These are phyloP conservation scores for Anableps anableps DNA, from an alignment of 2,797 vertebrate species.

Conservation along the genomic window DNA sequence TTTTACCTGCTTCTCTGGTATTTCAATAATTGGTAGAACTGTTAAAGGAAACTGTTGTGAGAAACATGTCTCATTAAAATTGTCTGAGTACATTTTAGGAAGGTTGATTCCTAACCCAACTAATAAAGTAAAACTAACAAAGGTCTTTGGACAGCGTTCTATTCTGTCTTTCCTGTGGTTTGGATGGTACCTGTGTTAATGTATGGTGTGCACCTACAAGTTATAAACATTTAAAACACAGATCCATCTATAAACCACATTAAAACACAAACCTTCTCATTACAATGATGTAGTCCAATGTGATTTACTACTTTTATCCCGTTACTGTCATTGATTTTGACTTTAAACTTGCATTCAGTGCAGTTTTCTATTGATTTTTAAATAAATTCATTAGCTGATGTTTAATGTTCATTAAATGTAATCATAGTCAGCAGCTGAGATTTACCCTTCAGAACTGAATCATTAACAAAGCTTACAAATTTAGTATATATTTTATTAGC, in stretches of 20 bases:
- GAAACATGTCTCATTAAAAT: constrained; percentile 32
- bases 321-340: neutral
- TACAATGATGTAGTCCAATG: neutral
- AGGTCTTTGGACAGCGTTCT: neutral
- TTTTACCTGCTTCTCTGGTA: constrained; percentile 34
- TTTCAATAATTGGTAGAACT: constrained; percentile 46
- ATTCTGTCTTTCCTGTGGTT: neutral
- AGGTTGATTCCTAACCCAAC: constrained; percentile 2
- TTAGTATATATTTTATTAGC: neutral
- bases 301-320: neutral
- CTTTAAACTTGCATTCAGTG: neutral
- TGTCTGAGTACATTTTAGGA: neutral
- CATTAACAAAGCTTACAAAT: constrained; percentile 6
- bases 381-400: neutral
- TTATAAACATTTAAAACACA: neutral
- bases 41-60: neutral
- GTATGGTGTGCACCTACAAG: neutral
- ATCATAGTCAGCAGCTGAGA: neutral
- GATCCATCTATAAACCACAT: neutral
- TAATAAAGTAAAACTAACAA: neutral
- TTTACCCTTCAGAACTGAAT: neutral
- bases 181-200: neutral
- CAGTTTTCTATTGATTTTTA: neutral
- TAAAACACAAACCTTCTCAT: neutral
- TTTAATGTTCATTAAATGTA: neutral